Percentiles rank a stretch among this genome's conserved stretches.
These are phyloP conservation scores for Sorex araneus DNA, from an alignment of 2,113 vertebrate genomes.

Conservation along the genomic window DNA sequence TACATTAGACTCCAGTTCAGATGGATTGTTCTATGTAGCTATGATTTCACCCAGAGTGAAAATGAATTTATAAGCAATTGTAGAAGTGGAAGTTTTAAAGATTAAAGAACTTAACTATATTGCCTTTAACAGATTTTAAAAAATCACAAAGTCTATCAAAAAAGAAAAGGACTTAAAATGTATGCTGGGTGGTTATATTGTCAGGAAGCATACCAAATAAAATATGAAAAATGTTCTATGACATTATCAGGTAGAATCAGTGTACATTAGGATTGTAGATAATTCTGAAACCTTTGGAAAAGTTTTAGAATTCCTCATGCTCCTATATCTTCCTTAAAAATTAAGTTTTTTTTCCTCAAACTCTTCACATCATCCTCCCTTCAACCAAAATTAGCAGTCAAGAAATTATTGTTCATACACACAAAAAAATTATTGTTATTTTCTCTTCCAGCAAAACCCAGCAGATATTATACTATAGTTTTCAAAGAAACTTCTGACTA, in stretches of 20 bases:
- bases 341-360: neutral
- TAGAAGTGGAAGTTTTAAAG: constrained; percentile 7
- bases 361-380: neutral
- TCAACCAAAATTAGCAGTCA: neutral
- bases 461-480: neutral
- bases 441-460: neutral
- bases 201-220: neutral
- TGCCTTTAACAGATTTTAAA: neutral
- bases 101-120: constrained; percentile 31
- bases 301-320: neutral
- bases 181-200: neutral
- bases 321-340: neutral
- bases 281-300: neutral
- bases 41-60: constrained; percentile 24
- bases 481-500: neutral
- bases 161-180: constrained; percentile 8
- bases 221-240: neutral
- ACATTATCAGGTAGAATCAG: neutral
- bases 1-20: constrained; percentile 58
- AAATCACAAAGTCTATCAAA: constrained; percentile 1
- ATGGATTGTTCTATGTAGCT: constrained; percentile 41
- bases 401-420: neutral
- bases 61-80: constrained; percentile 32
- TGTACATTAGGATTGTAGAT: neutral
- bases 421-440: neutral